Evolutionary conservation across 2,113 vertebrate genomes (phyloP).

Genomic region (Paramisgurnus dabryanus): DNA sequence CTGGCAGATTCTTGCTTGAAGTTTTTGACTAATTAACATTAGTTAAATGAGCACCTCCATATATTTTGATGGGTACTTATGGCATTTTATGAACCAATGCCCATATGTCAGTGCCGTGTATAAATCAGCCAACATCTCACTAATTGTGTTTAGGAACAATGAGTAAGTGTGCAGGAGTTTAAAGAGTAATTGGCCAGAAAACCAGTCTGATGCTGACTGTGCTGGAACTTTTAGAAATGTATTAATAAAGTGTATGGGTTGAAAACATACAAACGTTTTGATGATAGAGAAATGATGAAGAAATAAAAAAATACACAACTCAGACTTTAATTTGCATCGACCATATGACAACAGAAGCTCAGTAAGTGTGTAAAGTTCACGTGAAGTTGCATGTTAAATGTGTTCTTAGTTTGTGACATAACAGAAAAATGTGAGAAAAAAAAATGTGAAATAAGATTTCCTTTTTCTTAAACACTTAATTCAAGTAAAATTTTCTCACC

Average conservation of each 20-base stretch:
- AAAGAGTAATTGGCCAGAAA: conserved; percentile 61
- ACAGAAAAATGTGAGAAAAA: no score
- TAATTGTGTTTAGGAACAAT: conserved; percentile 69
- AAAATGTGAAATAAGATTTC: no score
- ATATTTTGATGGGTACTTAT: conserved; percentile 79
- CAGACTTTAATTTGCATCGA: not conserved
- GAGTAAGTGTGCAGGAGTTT: conserved; percentile 52
- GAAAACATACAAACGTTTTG: conserved; percentile 53
- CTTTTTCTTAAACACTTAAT: no score
- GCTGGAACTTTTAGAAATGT: conserved; percentile 54
- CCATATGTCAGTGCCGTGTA: conserved; percentile 72
- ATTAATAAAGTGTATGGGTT: not conserved
- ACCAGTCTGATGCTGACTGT: conserved; percentile 24
- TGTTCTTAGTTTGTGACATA: no score
- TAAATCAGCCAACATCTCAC: conserved; percentile 69
- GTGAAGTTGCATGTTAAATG: conserved; percentile 3
- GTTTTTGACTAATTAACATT: conserved; percentile 75
- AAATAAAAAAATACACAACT: not conserved
- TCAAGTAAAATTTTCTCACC: no score
- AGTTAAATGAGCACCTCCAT: conserved; percentile 70
- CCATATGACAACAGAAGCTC: not conserved
- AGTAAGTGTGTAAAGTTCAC: not conserved
- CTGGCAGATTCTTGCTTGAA: conserved; percentile 61
- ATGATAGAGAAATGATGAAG: conserved; percentile 47
- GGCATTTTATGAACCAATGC: conserved; percentile 74